Conservation (phyloP, 2,113 vertebrate species). For the Oncorhynchus masou region DNA sequence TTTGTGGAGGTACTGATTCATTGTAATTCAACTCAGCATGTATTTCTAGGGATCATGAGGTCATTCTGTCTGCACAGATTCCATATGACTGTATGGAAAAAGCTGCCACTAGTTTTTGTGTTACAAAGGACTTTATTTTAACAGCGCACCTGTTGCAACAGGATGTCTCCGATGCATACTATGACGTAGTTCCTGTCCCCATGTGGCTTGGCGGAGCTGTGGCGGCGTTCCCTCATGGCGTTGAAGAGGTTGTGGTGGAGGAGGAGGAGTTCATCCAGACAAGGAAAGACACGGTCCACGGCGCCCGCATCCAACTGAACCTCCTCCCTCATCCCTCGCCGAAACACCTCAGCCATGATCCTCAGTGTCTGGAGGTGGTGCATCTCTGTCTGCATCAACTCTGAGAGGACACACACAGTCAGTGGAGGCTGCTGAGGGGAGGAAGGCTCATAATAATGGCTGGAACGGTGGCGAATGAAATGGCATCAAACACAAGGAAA, state of each 20-base stretch:
- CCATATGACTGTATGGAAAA: background rate
- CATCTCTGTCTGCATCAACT: slow-evolving; percentile 95
- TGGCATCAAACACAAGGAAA: no score
- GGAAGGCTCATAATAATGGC: no score
- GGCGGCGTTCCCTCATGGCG: slow-evolving; percentile 83
- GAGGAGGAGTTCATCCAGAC: slow-evolving; percentile 87
- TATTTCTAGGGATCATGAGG: no score
- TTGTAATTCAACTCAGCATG: no score
- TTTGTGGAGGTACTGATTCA: no score
- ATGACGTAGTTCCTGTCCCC: slow-evolving; percentile 88
- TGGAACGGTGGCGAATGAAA: no score
- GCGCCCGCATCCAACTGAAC: slow-evolving; percentile 85
- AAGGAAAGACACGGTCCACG: slow-evolving; percentile 90
- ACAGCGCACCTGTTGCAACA: slow-evolving; percentile 85
- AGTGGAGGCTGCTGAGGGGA: background rate
- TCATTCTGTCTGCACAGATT: no score
- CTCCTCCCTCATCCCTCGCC: slow-evolving; percentile 91
- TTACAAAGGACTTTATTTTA: no score
- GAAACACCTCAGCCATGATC: slow-evolving; percentile 95
- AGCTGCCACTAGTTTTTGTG: background rate
- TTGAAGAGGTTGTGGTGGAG: slow-evolving; percentile 85
- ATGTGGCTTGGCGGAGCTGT: slow-evolving; percentile 71
- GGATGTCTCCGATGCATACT: slow-evolving; percentile 84
- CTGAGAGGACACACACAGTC: slow-evolving; percentile 61
- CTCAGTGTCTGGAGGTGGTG: slow-evolving; percentile 92